Base-by-base conservation (phyloP, 2,797 vertebrate species). In the Clarias pachynema region DNA sequence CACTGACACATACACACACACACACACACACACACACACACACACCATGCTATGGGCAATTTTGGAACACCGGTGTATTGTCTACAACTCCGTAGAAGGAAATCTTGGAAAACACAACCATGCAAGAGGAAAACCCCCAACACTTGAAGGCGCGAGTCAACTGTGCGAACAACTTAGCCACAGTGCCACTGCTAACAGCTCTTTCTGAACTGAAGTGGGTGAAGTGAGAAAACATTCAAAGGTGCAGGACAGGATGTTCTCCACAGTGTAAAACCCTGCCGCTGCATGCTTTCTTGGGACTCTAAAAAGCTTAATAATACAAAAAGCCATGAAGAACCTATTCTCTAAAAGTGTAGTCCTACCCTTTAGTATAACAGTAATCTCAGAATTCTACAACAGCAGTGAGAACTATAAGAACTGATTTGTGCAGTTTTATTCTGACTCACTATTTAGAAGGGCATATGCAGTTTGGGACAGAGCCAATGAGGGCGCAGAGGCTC, bases 381-480 rank as follows among this genome's bases (percentile, higher is more conserved):
- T 44, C 7, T 40, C 34, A 63, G 24, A 40, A 62, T 1, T 40
- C 12, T 24, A 60, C 2, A 16, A 31, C n/a, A 31, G 56, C 53
- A 57, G 2, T 14, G 16, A 66, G n/a, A 66, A 49, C 40, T 29
- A 29, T 24, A n/a, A 53, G 44, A 34, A 31, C 4, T 31, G 40
- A 68, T 56, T 53, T 53, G 79, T 81, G 79, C 31, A 53, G 16
- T 81, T 31, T 81, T 81, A 24, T 68, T 81, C 18, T 66, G 40
- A 66, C 60, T 53, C 74, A 40, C 81, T 73, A 18, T 83, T 83
- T 74, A 74, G 70, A 40, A 56, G 59, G 37, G 82, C 20, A 63
- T n/a, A 53, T 83, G 69, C 40, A 40, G 59, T 83, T 83, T 83
- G 69, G 82, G 56, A 83, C 3, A 9, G 37, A 63, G 82, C 82